phyloP scores from a whole-genome alignment of 2,113 vertebrate genomes.

The Eublepharis macularius region DNA sequence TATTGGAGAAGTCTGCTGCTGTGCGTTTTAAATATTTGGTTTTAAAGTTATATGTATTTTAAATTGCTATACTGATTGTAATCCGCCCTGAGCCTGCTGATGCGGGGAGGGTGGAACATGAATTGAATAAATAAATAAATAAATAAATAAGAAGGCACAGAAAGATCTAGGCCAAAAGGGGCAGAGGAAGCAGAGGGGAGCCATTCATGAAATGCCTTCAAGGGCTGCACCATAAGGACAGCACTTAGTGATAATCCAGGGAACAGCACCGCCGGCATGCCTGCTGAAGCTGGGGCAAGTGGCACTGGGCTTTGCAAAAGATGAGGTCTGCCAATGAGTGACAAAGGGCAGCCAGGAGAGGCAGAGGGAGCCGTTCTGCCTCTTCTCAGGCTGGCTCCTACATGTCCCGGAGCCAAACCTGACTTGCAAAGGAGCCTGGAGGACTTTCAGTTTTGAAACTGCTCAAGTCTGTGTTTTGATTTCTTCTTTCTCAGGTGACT shows the following conservation, averaged over 20 bases:
- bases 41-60: too few species aligned
- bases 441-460: conserved; percentile 6
- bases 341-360: neutral
- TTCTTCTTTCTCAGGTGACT: conserved; percentile 17
- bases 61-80: too few species aligned
- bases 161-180: neutral
- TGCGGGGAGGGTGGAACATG: too few species aligned
- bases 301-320: neutral
- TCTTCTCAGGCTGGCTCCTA: neutral
- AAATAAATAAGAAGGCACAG: neutral
- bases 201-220: neutral
- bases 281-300: too few species aligned
- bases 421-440: neutral
- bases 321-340: neutral
- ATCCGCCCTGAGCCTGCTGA: too few species aligned
- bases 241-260: too few species aligned
- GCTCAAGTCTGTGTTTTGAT: neutral
- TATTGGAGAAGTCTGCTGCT: too few species aligned
- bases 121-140: too few species aligned
- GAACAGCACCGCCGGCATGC: too few species aligned
- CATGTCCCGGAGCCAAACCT: neutral
- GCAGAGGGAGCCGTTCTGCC: too few species aligned
- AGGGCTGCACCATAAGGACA: neutral
- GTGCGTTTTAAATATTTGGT: too few species aligned
- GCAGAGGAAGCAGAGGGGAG: neutral